Evolutionary conservation across 2,888 invertebrate genomes (phyloP), one percentile per base, ranked within the genome.

Genomic region (Hypolimnas misippus): DNA sequence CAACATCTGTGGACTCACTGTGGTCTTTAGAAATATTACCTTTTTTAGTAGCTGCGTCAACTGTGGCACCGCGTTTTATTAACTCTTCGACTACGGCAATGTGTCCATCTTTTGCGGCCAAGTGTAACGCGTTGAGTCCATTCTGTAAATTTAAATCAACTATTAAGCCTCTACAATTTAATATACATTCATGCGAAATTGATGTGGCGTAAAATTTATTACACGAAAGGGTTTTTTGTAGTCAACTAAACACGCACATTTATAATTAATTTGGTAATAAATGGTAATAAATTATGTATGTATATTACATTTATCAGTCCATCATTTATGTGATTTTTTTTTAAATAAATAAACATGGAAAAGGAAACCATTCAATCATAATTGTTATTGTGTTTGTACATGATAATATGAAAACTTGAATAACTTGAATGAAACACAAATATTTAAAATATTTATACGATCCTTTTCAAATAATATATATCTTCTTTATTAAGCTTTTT

Each of bases 91-190:
- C 99, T 68, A 99, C 97, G 72, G 97, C 95, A 67, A 97, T 94
- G 90, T 98, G 99, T 17, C 99, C 99, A 93, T 99, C 99, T 92
- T 99, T 99, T 63, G 99, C 97, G 52, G 99, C 98, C 81, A 99
- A 93, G 88, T 99, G 99, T 72, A 99, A 93, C 40, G 99, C 99
- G 86, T 99, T 99, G 74, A 99, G 93, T 63, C 99, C 99, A 88
- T 99, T 99, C 97, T 98, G 93, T 21, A 58, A 62, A 54, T 6
- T 57, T 2, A 1, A 40, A 12, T 7, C 35, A 10, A 19, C 12
- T 40, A 38, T 12, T 38, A 29, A 53, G 29, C 1, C 2, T 33
- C 10, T 33, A 0, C 8, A 3, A 33, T 33, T 33, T 33, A 33
- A 2, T 33, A 33, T 12, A 33, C 33, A 7, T 33, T 33, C 12